Evolutionary conservation across 2,888 invertebrate genomes (phyloP).

Genomic region (Aradus depressus): DNA sequence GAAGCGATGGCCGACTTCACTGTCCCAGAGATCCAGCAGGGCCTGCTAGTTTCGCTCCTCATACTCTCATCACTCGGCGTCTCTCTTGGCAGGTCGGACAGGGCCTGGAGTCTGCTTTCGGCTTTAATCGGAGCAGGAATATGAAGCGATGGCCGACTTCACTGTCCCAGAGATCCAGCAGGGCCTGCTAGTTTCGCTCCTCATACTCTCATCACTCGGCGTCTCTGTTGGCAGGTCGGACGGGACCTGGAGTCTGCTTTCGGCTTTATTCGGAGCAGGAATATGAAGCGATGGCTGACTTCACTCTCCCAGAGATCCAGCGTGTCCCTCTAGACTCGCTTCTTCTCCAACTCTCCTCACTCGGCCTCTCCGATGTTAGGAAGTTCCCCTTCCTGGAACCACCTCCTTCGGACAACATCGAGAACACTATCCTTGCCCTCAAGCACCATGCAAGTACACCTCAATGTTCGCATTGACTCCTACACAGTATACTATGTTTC

Average conservation of each 20-base stretch:
- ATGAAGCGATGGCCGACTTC: constrained; percentile 64
- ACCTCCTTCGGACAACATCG: constrained; percentile 72
- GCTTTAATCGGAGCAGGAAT: constrained; percentile 74
- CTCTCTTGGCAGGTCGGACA: constrained; percentile 32
- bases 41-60: constrained; percentile 83
- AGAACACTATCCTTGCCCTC: constrained; percentile 72
- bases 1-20: constrained; percentile 69
- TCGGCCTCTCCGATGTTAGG: constrained; percentile 83
- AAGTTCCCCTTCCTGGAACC: constrained; percentile 91
- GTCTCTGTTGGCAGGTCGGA: constrained; percentile 31
- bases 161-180: constrained; percentile 88
- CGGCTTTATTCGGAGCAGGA: constrained; percentile 78
- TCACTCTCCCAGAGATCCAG: constrained; percentile 85
- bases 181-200: constrained; percentile 82
- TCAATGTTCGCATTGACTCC: too few species aligned
- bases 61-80: too few species aligned
- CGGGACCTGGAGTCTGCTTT: constrained; percentile 88
- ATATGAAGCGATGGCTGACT: constrained; percentile 64
- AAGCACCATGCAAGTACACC: constrained; percentile 64
- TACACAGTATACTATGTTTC: too few species aligned
- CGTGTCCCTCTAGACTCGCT: constrained; percentile 88
- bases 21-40: constrained; percentile 85
- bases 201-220: too few species aligned
- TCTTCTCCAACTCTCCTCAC: constrained; percentile 81
- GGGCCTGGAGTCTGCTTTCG: constrained; percentile 94